Conservation (phyloP, 2,797 vertebrate genomes). For the Hafferia zeledoni region DNA sequence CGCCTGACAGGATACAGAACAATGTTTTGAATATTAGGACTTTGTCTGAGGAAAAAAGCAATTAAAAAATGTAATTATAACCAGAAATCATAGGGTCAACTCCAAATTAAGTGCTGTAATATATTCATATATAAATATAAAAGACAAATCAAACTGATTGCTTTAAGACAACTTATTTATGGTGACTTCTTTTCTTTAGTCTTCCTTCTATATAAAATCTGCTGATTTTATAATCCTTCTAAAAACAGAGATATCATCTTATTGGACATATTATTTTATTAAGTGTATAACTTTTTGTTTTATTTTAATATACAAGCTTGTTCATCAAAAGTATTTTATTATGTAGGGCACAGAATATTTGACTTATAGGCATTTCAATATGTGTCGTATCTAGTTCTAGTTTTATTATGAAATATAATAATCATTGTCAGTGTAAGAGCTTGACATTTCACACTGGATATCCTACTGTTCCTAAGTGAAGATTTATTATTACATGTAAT, state of each 20-base stretch:
- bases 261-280: not conserved
- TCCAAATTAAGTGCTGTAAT: not conserved
- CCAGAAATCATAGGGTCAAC: not conserved
- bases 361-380: not conserved
- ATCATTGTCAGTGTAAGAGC: not conserved
- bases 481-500: not conserved
- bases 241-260: not conserved
- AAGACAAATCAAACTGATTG: not conserved
- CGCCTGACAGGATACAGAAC: not conserved
- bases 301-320: not conserved
- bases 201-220: not conserved
- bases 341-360: not conserved
- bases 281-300: not conserved
- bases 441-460: not conserved
- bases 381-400: not conserved
- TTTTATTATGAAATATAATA: not conserved
- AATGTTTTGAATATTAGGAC: not conserved
- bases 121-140: no score
- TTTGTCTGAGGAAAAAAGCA: not conserved
- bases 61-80: not conserved
- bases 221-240: not conserved
- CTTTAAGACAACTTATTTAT: not conserved
- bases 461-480: not conserved
- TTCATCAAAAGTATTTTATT: not conserved
- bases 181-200: not conserved